Base-by-base conservation (phyloP, 2,797 vertebrate genomes). In the Rachycentron canadum region DNA sequence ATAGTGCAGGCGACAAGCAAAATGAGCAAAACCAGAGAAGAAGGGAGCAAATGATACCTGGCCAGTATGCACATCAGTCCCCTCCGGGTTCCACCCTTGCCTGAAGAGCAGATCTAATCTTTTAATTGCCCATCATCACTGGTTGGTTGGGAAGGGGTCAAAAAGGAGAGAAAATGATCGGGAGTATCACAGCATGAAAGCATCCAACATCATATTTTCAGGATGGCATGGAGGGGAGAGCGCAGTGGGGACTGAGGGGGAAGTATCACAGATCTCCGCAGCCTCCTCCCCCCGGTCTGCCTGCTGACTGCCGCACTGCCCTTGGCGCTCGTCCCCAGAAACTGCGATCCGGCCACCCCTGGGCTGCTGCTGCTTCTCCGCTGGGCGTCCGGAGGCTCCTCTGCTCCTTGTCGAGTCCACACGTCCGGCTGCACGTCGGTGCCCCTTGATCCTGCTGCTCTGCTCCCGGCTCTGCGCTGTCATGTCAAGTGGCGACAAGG, bases 281-380 rank as follows among this genome's bases (percentile, higher is more conserved):
- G 93, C 92, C 94, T 93, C 91, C 94, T 93, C 93, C 89, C 92
- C 92, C 90, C 82, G 89, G 88, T 90, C 87, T 90, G 90, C 91
- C 90, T 86, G 89, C 86, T 90, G 86, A 91, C 91, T 94, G 94
- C 94, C 95, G 95, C 95, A 95, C 94, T 95, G 94, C 95, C 95
- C 93, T 94, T 94, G 93, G 92, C 89, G 92, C 92, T 95, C 90
- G 95, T 95, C 94, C 95, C 93, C 93, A 89, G 92, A 92, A 94
- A 92, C 91, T 93, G 93, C 88, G 89, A 93, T 92, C 80, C 81
- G 94, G 91, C 93, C 93, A 95, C 91, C 89, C 88, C 90, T 83
- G 87, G 89, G 82, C 88, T 87, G 91, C 83, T 88, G 81, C 82
- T 56, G 85, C 85, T 86, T 69, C 85, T 90, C 92, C 87, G 77